Evolutionary conservation across 2,888 invertebrate species (phyloP), one percentile per base, ranked within the genome.

Genomic region (Drosophila diplacantha): DNA sequence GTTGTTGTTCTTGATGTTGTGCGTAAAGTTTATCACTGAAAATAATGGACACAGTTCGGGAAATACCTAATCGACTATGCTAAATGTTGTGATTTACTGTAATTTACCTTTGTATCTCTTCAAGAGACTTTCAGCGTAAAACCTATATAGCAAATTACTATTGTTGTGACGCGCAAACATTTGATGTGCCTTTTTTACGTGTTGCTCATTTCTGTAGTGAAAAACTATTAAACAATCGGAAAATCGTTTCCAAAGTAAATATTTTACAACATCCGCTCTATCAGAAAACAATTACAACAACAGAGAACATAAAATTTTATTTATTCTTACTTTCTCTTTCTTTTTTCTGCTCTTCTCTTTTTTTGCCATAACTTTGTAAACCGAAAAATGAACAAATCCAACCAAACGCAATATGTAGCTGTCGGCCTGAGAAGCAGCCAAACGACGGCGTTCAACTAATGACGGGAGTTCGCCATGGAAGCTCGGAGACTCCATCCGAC

Each of bases 1-100:
- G 71, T 85, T 85, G 86, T 85, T 85, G 85, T 85, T 85, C 72
- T 57, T 84, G 77, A 83, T 85, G 85, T 85, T 83, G 85, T 85
- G 71, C 72, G 75, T 83, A 81, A 64, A 46, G 43, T 58, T 54
- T 57, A 49, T 51, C 56, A 52, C 59, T 43, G 59, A 51, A 53
- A 43, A 58, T 44, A 60, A 22, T 59, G 26, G 75, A 65, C 54
- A 47, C 58, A 63, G 60, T 59, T 65, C 35, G 52, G 38, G 38
- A 53, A 31, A 64, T 53, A 53, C 20, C 22, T 56, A 26, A 58
- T 41, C 24, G 20, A 46, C 39, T 68, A 34, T 72, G 69, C 59
- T 77, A 39, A 68, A 70, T 77, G 75, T 81, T 79, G 71, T 79
- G 69, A 38, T 54, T 20, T 34, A 53, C 44, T 41, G 12, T 37